Base-by-base conservation (phyloP, 2,113 vertebrate genomes). In the Chitala chitala region DNA sequence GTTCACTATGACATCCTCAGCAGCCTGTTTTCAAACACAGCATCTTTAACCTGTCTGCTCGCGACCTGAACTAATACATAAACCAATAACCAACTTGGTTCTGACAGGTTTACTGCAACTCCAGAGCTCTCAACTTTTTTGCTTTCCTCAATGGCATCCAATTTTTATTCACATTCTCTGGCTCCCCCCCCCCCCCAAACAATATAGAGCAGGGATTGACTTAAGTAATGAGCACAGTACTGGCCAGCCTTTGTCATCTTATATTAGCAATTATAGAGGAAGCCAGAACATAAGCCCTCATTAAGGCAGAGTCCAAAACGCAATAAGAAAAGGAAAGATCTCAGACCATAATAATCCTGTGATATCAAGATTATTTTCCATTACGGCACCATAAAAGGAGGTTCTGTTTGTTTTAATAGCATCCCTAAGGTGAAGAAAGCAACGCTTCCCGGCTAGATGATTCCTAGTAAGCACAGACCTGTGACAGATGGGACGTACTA, bases 261-360 rank as follows among this genome's bases (percentile, higher is more conserved):
- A 33, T 53, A 69, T 69, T 56, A 53, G 68, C 68, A 50, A 69
- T 51, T 68, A 68, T 17, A n/a, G 64, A 13, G 42, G 26, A 68
- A 68, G 46, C 46, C 3, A 2, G 64, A 46, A 46, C 64, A 48
- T 68, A 68, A 68, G n/a, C 12, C 64, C 64, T 68, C 64, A 68
- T 68, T 68, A 68, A 68, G 46, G 26, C 42, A 48, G 40, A 42
- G 33, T 65, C n/a, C 64, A 68, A 51, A 51, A 51, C 20, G 48
- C 48, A 51, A 51, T 51, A 20, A 56, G 54, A 24, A 7, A 56
- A 56, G 20, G 17, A 22, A 7, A 46, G 26, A 50, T 69, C 26
- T 20, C 29, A 29, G 26, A 69, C 26, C 31, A 53, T 68, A 29
- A 69, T 51, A 22, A 69, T 69, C 46, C 53, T 12, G 24, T 29